Conservation (phyloP, 2,888 invertebrate genomes). For the Pedicia rivosa region DNA sequence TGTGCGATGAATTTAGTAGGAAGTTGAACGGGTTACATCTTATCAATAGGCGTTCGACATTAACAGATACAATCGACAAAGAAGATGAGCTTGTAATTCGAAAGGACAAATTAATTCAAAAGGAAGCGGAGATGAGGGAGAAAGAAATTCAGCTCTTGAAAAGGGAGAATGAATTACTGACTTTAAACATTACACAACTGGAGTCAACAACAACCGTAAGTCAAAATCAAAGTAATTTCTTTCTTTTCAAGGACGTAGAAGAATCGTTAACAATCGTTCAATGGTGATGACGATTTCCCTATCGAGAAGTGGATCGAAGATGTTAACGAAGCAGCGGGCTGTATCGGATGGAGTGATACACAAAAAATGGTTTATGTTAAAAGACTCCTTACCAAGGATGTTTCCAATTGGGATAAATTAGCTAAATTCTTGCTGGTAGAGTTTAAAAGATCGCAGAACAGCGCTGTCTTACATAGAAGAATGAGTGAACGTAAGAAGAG, state of each 20-base stretch:
- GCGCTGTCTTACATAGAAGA: slow-evolving; percentile 5
- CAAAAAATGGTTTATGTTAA: slow-evolving; percentile 7
- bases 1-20: too few relatives aligned
- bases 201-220: too few relatives aligned
- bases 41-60: too few relatives aligned
- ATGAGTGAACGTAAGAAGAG: slow-evolving; percentile 5
- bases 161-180: too few relatives aligned
- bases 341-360: slow-evolving; percentile 4
- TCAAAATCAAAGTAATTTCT: too few relatives aligned
- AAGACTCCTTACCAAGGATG: slow-evolving; percentile 4
- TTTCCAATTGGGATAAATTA: slow-evolving; percentile 6
- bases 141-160: too few relatives aligned
- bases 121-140: too few relatives aligned
- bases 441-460: slow-evolving; percentile 5
- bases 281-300: slow-evolving; percentile 3
- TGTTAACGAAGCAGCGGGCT: slow-evolving; percentile 3
- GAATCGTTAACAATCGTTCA: slow-evolving; percentile 1
- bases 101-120: too few relatives aligned
- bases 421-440: slow-evolving; percentile 3
- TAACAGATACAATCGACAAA: too few relatives aligned
- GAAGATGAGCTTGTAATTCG: too few relatives aligned
- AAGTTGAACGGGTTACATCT: too few relatives aligned
- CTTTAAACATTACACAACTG: too few relatives aligned
- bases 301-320: slow-evolving; percentile 7
- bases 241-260: slow-evolving; percentile 6